Evolutionary conservation across 2,113 vertebrate species (phyloP).

Genomic region (Lagopus muta): DNA sequence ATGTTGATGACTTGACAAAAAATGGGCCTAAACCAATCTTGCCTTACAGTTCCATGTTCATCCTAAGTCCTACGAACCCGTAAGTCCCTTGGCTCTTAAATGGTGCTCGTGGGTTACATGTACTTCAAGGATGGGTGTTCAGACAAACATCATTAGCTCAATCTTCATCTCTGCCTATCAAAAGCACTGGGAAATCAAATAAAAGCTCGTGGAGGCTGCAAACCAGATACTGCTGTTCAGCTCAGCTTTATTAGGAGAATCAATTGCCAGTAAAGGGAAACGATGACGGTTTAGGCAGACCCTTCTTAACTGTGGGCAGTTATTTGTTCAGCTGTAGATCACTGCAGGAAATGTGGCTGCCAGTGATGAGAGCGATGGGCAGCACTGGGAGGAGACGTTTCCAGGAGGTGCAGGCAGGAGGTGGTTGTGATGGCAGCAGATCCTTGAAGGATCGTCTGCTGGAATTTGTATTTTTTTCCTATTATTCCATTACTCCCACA

Average conservation of each 20-base stretch:
- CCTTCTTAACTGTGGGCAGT: neutral
- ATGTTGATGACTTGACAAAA: constrained; percentile 75
- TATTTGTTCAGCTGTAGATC: neutral
- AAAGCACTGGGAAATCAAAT: neutral
- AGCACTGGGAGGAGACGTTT: neutral
- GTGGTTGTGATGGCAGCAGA: neutral
- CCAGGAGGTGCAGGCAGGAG: neutral
- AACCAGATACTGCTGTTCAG: neutral
- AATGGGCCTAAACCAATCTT: constrained; percentile 88
- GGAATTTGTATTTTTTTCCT: neutral
- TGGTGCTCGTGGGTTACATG: fast-evolving
- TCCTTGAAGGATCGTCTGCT: neutral
- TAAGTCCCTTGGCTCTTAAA: constrained; percentile 70
- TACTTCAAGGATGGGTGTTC: neutral
- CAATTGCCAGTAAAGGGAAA: neutral
- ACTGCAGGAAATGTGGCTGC: no score
- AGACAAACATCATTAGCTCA: neutral
- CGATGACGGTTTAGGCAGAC: neutral
- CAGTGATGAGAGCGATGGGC: neutral
- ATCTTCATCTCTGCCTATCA: neutral
- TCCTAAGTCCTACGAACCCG: constrained; percentile 92
- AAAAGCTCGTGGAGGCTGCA: neutral
- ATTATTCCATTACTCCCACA: neutral
- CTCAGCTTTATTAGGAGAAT: neutral
- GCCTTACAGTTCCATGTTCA: constrained; percentile 96